Conservation (phyloP, 2,113 vertebrate genomes). For the Sus scrofa region DNA sequence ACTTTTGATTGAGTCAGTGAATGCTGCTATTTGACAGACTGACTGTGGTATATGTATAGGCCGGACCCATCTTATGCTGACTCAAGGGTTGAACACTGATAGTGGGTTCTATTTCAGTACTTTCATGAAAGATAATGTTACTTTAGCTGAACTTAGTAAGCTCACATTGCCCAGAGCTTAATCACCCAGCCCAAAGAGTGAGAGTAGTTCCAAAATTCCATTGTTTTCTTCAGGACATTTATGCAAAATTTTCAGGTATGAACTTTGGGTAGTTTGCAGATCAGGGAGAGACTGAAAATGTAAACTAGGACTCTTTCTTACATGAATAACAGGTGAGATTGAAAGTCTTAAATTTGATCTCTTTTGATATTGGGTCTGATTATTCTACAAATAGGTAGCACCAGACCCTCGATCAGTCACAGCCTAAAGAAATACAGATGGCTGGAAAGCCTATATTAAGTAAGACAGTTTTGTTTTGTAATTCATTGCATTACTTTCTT, state of each 20-base stretch:
- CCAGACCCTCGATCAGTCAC: not conserved
- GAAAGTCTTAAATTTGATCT: not conserved
- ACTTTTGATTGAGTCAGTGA: conserved; percentile 8
- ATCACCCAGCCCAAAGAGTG: not conserved
- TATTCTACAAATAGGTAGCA: conserved; percentile 16
- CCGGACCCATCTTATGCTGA: not conserved
- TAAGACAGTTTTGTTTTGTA: conserved; percentile 23
- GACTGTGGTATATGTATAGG: not conserved
- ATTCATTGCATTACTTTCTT: not conserved
- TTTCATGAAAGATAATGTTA: conserved; percentile 16
- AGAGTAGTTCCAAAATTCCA: not conserved
- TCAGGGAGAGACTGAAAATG: conserved; percentile 23
- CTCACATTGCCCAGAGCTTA: conserved; percentile 26
- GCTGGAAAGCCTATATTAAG: not conserved
- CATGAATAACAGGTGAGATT: not conserved
- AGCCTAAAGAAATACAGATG: not conserved
- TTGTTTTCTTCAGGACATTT: not conserved
- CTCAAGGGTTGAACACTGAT: conserved; percentile 1
- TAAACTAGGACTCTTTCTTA: not conserved
- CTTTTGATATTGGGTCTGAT: conserved; percentile 32
- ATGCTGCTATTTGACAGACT: not conserved
- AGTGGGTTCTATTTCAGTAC: not conserved
- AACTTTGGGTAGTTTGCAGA: conserved; percentile 38
- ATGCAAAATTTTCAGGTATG: not conserved
- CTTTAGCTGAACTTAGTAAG: conserved; percentile 21